phyloP scores from a whole-genome alignment of 2,797 vertebrate species.

The Platalea minor region DNA sequence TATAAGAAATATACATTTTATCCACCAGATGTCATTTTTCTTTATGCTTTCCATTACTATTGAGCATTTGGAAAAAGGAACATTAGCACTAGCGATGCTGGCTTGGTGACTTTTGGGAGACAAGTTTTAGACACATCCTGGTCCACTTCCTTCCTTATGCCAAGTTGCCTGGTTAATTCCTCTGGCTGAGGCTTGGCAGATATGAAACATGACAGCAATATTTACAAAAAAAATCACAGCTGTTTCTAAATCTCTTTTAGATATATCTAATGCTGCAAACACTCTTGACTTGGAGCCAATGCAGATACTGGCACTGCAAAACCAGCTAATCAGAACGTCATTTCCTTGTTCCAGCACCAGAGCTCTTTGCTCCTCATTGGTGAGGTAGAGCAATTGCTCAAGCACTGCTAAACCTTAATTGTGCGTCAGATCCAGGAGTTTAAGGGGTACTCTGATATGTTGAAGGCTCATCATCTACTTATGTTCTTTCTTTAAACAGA shows the following conservation, averaged over 20 bases:
- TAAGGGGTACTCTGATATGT: not conserved
- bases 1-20: not conserved
- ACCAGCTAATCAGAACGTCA: not conserved
- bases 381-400: not conserved
- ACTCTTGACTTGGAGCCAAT: not conserved
- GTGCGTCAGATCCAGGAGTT: accelerated
- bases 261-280: not conserved
- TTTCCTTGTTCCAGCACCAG: not conserved
- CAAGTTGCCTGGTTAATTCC: not conserved
- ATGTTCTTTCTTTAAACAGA: not conserved
- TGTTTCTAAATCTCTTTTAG: not conserved
- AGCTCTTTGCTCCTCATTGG: not conserved
- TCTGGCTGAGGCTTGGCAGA: not conserved
- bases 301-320: not conserved
- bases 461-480: not conserved
- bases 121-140: not conserved
- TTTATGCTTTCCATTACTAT: not conserved
- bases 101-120: not conserved
- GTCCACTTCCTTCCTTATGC: not conserved
- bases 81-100: not conserved
- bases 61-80: not conserved
- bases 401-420: not conserved
- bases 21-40: not conserved
- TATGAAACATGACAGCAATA: not conserved
- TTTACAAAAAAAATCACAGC: not conserved